Conservation (phyloP, 30 jellyfish, hydroid and myxozoan genomes). For the Turritopsis dohrnii region DNA sequence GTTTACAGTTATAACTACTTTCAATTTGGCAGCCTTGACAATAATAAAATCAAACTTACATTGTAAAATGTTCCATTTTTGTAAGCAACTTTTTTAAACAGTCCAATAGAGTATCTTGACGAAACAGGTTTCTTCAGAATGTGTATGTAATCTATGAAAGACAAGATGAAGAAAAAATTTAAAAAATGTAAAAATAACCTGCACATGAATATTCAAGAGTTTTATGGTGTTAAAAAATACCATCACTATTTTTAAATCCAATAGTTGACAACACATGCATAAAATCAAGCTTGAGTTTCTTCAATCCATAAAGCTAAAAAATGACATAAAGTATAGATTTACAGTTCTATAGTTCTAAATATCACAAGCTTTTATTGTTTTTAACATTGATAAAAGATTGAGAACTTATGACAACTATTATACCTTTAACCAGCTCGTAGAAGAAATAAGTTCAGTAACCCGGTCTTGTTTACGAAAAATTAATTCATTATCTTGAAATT, state of each 20-base stretch:
- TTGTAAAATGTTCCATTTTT: constrained; percentile 88
- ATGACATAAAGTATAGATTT: background rate
- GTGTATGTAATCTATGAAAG: constrained; percentile 53
- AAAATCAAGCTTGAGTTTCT: constrained; percentile 49
- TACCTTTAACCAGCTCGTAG: constrained; percentile 27
- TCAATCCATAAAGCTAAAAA: constrained; percentile 62
- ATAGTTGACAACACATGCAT: constrained; percentile 69
- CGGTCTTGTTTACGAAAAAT: background rate
- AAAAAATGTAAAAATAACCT: too few species aligned
- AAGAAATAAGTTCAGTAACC: background rate
- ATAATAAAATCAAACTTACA: constrained; percentile 29
- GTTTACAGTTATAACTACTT: too few species aligned
- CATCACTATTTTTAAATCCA: constrained; percentile 88
- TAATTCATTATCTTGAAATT: background rate
- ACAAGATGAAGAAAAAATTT: background rate
- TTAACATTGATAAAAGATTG: background rate
- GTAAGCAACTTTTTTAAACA: constrained; percentile 60
- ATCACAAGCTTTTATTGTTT: background rate
- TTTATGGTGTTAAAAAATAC: constrained; percentile 34
- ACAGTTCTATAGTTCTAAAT: background rate
- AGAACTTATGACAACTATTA: too few species aligned
- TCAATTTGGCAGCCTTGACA: background rate
- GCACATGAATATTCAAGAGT: too few species aligned
- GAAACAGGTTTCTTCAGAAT: constrained; percentile 83
- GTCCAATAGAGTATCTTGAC: constrained; percentile 77